phyloP scores from a whole-genome alignment of 1,140 invertebrate species.

The Lordiphosa mommai region DNA sequence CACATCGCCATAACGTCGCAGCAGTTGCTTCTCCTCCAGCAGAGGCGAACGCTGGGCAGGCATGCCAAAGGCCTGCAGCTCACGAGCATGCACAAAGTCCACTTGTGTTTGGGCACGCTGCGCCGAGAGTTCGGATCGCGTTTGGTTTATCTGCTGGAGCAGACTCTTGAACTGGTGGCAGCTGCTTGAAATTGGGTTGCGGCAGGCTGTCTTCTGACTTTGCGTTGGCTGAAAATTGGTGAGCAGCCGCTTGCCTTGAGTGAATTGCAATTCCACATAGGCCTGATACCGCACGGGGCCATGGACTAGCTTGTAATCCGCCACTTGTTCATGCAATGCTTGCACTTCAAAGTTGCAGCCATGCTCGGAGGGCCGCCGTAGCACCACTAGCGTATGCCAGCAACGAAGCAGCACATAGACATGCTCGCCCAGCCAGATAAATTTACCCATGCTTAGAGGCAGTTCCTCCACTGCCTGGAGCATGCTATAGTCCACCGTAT shows the following conservation, averaged over 20 bases:
- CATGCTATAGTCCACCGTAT: slow-evolving; percentile 31
- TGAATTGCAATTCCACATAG: slow-evolving; percentile 42
- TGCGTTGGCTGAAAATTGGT: slow-evolving; percentile 36
- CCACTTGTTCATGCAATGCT: slow-evolving; percentile 25
- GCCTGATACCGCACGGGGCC: slow-evolving; percentile 47
- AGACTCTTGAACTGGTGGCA: slow-evolving; percentile 25
- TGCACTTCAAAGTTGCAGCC: slow-evolving; percentile 34
- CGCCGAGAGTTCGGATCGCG: slow-evolving; percentile 29
- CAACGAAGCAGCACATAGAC: slow-evolving; percentile 47
- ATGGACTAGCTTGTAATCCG: slow-evolving; percentile 18
- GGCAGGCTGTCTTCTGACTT: neutral
- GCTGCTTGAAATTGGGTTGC: neutral
- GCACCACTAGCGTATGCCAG: slow-evolving; percentile 41
- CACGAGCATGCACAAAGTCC: slow-evolving; percentile 27
- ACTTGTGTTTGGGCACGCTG: slow-evolving; percentile 40
- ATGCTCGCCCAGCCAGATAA: slow-evolving; percentile 32
- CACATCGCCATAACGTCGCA: slow-evolving; percentile 49
- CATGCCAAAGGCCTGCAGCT: slow-evolving; percentile 30
- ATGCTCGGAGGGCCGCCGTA: slow-evolving; percentile 24
- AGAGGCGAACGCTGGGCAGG: slow-evolving; percentile 40
- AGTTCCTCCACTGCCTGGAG: slow-evolving; percentile 28
- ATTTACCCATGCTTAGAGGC: slow-evolving; percentile 46
- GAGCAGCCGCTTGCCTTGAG: slow-evolving; percentile 33
- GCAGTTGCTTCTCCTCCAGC: slow-evolving; percentile 54
- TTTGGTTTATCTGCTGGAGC: slow-evolving; percentile 30